Evolutionary conservation across 2,113 vertebrate species (phyloP).

Genomic region (Lepus timidus): DNA sequence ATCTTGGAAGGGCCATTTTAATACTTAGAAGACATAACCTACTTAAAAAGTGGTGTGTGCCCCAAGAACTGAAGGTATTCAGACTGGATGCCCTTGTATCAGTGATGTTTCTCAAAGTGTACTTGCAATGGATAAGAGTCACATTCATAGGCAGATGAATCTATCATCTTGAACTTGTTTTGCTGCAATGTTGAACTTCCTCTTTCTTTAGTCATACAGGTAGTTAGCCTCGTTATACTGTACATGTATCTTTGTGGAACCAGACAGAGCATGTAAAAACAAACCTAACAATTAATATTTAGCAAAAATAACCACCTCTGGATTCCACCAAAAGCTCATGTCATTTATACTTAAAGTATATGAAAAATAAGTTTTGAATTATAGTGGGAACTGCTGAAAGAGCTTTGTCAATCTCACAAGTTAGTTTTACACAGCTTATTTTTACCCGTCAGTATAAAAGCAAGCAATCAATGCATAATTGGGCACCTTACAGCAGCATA

Average conservation of each 20-base stretch:
- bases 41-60: background rate
- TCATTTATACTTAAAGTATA: background rate
- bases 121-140: background rate
- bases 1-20: background rate
- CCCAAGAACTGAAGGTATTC: background rate
- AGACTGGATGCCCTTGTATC: background rate
- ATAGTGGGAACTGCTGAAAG: background rate
- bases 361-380: background rate
- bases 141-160: background rate
- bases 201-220: background rate
- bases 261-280: background rate
- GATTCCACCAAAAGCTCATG: slow-evolving; percentile 11
- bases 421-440: background rate
- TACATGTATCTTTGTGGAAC: background rate
- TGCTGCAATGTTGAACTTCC: background rate
- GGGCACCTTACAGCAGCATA: slow-evolving; percentile 53
- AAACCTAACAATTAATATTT: slow-evolving; percentile 8
- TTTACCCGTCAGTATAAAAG: slow-evolving; percentile 28
- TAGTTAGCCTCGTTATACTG: background rate
- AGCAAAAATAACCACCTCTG: slow-evolving; percentile 19
- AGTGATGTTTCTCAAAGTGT: background rate
- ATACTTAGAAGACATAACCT: background rate
- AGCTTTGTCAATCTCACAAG: background rate
- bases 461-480: background rate
- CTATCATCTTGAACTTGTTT: background rate